Evolutionary conservation across 2,888 invertebrate genomes (phyloP).

Genomic region (Gortyna flavago): DNA sequence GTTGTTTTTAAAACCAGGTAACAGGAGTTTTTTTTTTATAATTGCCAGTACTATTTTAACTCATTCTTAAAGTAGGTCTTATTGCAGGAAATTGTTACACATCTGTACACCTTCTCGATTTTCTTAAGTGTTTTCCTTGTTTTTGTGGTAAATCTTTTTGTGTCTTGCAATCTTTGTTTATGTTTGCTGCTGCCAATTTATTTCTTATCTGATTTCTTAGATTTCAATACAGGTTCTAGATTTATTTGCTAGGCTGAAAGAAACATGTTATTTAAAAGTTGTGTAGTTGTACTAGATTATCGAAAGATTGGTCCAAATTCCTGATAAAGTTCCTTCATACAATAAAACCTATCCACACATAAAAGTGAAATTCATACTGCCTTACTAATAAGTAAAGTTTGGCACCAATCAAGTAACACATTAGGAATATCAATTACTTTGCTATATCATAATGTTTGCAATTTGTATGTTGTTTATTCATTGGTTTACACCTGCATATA

Average conservation of each 20-base stretch:
- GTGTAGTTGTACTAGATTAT: background rate
- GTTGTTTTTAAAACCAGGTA: conserved; percentile 17
- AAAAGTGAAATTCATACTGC: conserved; percentile 57
- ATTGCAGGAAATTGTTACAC: conserved; percentile 36
- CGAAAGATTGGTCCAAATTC: background rate
- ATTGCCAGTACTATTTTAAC: conserved; percentile 13
- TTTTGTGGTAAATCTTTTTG: conserved; percentile 46
- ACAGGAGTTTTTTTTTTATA: conserved; percentile 8
- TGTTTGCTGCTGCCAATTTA: conserved; percentile 26
- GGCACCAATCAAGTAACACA: conserved; percentile 48
- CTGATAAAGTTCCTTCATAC: no score
- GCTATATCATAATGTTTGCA: conserved; percentile 52
- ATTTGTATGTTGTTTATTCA: conserved; percentile 62
- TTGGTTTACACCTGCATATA: conserved; percentile 57
- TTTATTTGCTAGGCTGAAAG: no score
- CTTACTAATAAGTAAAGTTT: conserved; percentile 42
- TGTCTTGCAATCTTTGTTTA: conserved; percentile 33
- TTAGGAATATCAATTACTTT: conserved; percentile 59
- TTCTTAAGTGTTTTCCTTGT: conserved; percentile 42
- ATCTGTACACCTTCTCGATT: conserved; percentile 10
- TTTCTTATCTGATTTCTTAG: conserved; percentile 32
- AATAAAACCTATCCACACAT: background rate
- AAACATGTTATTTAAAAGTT: background rate
- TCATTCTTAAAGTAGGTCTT: conserved; percentile 15
- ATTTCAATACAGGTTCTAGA: no score